A percentile compares a stretch with the other conserved stretches of the same genome.
Conservation (phyloP, 2,797 vertebrate genomes). For the Nyctalus aviator region DNA sequence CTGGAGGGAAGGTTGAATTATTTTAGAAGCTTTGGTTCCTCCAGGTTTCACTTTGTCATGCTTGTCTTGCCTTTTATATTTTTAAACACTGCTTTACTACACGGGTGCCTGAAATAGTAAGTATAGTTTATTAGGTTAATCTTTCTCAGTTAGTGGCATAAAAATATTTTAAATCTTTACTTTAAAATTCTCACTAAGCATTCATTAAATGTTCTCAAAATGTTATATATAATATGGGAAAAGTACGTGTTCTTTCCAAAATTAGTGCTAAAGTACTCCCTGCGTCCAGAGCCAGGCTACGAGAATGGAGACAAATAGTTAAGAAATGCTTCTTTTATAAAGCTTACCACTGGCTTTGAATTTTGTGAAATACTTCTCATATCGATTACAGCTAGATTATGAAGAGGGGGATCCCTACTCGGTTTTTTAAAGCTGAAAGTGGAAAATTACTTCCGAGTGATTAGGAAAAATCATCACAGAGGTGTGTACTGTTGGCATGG, state of each 20-base stretch:
- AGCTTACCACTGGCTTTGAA: slow-evolving; percentile 22
- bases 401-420: not conserved
- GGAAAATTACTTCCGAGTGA: slow-evolving; percentile 18
- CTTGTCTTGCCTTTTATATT: slow-evolving; percentile 15
- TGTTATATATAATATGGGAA: slow-evolving; percentile 36
- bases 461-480: not conserved
- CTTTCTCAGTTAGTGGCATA: slow-evolving; percentile 30
- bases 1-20: not conserved
- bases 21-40: not conserved
- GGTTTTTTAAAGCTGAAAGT: slow-evolving; percentile 18
- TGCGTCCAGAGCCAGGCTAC: not conserved
- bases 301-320: not conserved
- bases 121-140: slow-evolving; percentile 17
- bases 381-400: not conserved
- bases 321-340: slow-evolving; percentile 4
- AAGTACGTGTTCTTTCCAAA: slow-evolving; percentile 52
- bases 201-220: slow-evolving; percentile 62
- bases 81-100: not conserved
- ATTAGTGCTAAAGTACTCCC: slow-evolving; percentile 30
- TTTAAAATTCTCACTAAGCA: slow-evolving; percentile 21
- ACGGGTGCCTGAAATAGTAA: slow-evolving; percentile 34
- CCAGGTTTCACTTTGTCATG: not conserved
- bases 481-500: slow-evolving; percentile 30
- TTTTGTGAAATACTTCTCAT: slow-evolving; percentile 47
- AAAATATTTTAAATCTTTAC: slow-evolving; percentile 26